Evolutionary conservation across 2,888 invertebrate species (phyloP).

Genomic region (Ryuthela nishihirai): DNA sequence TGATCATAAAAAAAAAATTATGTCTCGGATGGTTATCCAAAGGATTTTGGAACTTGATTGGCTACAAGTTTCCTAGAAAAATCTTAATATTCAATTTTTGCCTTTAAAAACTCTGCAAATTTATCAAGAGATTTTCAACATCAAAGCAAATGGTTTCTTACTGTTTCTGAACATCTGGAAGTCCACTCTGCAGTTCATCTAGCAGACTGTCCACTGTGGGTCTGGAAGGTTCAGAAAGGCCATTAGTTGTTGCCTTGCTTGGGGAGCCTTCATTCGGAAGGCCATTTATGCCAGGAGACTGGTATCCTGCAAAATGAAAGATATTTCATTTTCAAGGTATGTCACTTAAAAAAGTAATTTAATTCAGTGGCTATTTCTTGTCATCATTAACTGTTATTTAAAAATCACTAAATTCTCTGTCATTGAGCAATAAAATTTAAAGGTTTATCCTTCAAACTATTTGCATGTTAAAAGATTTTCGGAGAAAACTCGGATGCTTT

Average conservation of each 20-base stretch:
- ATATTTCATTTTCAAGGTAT: background rate
- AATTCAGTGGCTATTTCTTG: background rate
- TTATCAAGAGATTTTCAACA: no score
- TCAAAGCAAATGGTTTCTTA: constrained; percentile 2
- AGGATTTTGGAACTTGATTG: no score
- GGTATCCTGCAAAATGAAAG: constrained; percentile 3
- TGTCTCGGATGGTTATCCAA: no score
- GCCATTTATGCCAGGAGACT: constrained; percentile 25
- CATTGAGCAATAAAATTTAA: background rate
- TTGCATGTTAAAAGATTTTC: background rate
- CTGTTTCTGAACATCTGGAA: constrained; percentile 43
- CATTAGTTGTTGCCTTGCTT: constrained; percentile 18
- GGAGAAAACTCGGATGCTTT: background rate
- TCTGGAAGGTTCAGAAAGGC: constrained; percentile 51
- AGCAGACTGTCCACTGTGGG: constrained; percentile 85
- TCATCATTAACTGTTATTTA: background rate
- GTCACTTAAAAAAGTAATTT: background rate
- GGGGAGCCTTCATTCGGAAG: constrained; percentile 20
- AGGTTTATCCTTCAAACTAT: background rate
- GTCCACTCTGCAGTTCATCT: constrained; percentile 65
- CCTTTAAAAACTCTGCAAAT: no score
- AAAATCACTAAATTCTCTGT: background rate
- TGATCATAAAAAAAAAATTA: no score
- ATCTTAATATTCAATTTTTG: no score
- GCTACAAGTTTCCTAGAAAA: no score